Base-by-base conservation (phyloP, 2,888 invertebrate species). In the Rhingia rostrata region DNA sequence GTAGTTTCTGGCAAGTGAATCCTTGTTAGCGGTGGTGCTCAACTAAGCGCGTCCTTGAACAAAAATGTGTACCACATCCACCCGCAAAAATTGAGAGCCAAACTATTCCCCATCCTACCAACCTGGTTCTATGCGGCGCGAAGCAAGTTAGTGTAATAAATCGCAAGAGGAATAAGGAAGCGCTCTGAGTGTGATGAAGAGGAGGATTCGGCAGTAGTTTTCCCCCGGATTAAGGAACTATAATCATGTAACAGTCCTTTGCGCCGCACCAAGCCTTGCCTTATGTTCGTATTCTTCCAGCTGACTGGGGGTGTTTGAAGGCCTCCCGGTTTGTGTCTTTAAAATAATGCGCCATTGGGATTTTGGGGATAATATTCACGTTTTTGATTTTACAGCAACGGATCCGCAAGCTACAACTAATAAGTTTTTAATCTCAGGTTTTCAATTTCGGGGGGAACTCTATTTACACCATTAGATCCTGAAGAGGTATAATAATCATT, bases 1-100 rank as follows among this genome's bases (percentile, higher is more conserved):
- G 73, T 60, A 83, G 78, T 78, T 83, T 56, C 56, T 83, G 82
- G 83, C 79, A 79, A 79, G 83, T 64, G 83, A 79, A 83, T 83
- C 83, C 83, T 79, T 83, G 83, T 83, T 79, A 74, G 73, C 53
- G 72, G 64, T 72, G 56, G 56, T 56, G 69, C 58, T 64, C 39
- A 41, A 63, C 49, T 78, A 43, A 73, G 64, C 43, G 41, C 69
- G 54, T 72, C 72, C 75, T 70, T 77, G 70, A 47, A 64, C 30
- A 53, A 45, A 74, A 45, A 35, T 49, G 6, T 2, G 10, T 32
- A 30, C 33, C 37, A 39, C 32, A 45, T 37, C 6, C 37, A 45
- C 51, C 33, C 58, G 41, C 43, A 58, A 77, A 66, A 72, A 66
- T 66, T 54, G 43, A 58, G 41, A 43, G 60, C 12, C 60, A 61